Base-by-base conservation (phyloP, 1,140 invertebrate genomes). In the Philotrypesis tridentata region DNA sequence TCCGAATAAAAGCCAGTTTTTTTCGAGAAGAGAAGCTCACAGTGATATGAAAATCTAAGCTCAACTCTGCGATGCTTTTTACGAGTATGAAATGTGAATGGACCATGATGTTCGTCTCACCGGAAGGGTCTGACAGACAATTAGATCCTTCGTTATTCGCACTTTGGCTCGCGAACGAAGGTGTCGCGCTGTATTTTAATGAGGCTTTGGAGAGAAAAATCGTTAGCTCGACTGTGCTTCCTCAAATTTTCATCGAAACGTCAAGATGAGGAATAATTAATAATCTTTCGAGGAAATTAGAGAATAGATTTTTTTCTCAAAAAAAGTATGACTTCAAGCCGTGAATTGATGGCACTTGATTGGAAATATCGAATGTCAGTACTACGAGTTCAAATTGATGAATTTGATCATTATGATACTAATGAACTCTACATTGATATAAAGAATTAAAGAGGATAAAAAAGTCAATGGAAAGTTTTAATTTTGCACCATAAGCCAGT, bases 61-160 rank as follows among this genome's bases (percentile, higher is more conserved):
- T 31, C n/a, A 6, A 27, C 29, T 23, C 4, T 25, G 17, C 17
- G 33, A 9, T 55, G 31, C 27, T 31, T 60, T 74, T 74, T 61
- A 48, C 72, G 27, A 27, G 9, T 5, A 11, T 27, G 2, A 11
- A n/a, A 31, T 21, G 68, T 4, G 33, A 21, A 70, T 70, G 68
- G 68, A 29, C 68, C 31, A 70, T 70, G 31, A 25, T 7, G 27
- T 68, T 65, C 71, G 79, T 67, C 23, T 33, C 29, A 21, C 67
- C 21, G 27, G 48, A 43, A 70, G 76, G 76, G 40, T 61, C 71
- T 43, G 73, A 82, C 80, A 82, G 73, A 82, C 80, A 82, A 82
- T 82, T 82, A 73, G 55, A 76, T 76, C 73, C 55, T 76, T 76
- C 80, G 80, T 82, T 82, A 82, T 82, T 76, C 73, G 74, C 74